Percentiles rank a stretch among this genome's conserved stretches.
Evolutionary conservation across 2,113 vertebrate genomes (phyloP).

Genomic region (Poeciliopsis occidentalis): DNA sequence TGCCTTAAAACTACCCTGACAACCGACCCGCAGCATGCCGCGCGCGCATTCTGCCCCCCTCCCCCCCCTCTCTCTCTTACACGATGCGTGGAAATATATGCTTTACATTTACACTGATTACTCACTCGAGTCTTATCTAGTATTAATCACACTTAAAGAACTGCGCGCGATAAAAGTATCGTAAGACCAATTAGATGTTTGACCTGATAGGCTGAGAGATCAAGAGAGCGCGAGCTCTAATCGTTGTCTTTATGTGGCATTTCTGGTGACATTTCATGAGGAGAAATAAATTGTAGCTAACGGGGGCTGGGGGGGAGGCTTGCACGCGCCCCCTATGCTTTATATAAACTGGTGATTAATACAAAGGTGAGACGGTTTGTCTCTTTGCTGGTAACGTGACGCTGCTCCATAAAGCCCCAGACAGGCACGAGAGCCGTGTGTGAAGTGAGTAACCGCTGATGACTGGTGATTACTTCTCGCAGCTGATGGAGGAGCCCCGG

Average conservation of each 20-base stretch:
- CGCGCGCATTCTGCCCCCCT: too few species aligned
- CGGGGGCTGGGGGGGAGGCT: too few species aligned
- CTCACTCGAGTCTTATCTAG: not conserved
- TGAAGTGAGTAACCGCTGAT: not conserved
- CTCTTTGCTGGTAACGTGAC: not conserved
- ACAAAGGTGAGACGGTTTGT: not conserved
- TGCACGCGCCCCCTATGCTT: not conserved
- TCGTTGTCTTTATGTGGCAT: not conserved
- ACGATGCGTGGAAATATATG: conserved; percentile 14
- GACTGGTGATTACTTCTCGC: not conserved
- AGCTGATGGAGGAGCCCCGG: not conserved
- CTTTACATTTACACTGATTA: not conserved
- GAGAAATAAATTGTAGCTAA: not conserved
- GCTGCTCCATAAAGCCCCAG: not conserved
- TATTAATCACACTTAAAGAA: not conserved
- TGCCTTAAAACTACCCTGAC: conserved; percentile 60
- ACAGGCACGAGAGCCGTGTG: not conserved
- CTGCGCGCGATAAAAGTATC: not conserved
- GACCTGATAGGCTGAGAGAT: not conserved
- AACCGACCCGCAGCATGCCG: conserved; percentile 57
- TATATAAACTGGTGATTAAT: not conserved
- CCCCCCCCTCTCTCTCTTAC: not conserved
- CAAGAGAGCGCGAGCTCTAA: not conserved
- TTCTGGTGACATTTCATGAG: not conserved
- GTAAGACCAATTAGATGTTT: not conserved